These are phyloP conservation scores for Periophthalmus modestus DNA, from an alignment of 2,113 vertebrate genomes.

Conservation along the genomic window DNA sequence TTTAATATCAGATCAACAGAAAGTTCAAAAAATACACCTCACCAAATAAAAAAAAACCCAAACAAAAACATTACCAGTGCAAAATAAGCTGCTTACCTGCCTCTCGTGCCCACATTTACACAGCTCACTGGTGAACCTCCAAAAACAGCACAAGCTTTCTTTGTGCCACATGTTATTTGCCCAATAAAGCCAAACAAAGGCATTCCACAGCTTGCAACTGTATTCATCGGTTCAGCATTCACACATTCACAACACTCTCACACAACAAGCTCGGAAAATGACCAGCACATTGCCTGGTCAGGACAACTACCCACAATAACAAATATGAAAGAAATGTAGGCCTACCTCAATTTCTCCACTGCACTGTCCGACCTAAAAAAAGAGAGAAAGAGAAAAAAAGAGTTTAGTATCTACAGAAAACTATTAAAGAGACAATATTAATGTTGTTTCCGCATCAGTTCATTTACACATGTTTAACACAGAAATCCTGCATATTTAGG, in stretches of 20 bases:
- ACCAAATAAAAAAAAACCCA: not conserved
- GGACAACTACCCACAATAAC: conserved; percentile 7
- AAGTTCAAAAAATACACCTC: not conserved
- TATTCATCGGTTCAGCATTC: conserved; percentile 64
- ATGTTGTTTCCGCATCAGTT: too few relatives aligned
- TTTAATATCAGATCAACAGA: not conserved
- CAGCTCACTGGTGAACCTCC: conserved; percentile 22
- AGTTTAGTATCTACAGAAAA: too few relatives aligned
- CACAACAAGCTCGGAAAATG: conserved; percentile 57
- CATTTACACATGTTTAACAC: too few relatives aligned
- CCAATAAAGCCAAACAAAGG: conserved; percentile 74
- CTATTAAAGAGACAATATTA: too few relatives aligned
- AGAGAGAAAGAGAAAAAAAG: not conserved
- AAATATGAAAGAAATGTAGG: conserved; percentile 5
- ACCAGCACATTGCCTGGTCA: conserved; percentile 25
- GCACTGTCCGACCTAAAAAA: conserved; percentile 75
- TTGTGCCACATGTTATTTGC: conserved; percentile 68
- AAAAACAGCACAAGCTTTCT: conserved; percentile 57
- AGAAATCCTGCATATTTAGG: too few relatives aligned
- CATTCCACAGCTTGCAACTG: conserved; percentile 79
- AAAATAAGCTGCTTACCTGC: conserved; percentile 20
- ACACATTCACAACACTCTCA: conserved; percentile 68
- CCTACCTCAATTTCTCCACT: conserved; percentile 78
- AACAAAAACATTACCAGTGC: not conserved
- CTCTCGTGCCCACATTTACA: conserved; percentile 28